phyloP scores from a whole-genome alignment of 2,888 invertebrate species.

The Ceramica pisi region DNA sequence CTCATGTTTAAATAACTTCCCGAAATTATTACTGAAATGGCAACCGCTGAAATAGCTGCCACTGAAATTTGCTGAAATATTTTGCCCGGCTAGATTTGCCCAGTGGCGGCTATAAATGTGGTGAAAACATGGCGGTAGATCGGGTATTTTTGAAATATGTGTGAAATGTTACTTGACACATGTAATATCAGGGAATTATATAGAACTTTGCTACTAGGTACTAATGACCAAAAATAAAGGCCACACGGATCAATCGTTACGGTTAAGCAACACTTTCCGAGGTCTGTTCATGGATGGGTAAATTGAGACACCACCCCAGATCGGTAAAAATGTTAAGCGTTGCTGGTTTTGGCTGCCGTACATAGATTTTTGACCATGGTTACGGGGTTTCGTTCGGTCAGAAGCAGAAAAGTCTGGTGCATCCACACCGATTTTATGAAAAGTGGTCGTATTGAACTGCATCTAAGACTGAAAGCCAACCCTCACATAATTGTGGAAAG shows the following conservation, averaged over 20 bases:
- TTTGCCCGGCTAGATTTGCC: slow-evolving; percentile 25
- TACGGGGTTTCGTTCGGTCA: no score
- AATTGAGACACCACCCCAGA: no score
- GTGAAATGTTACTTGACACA: neutral
- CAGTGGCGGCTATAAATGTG: slow-evolving; percentile 30
- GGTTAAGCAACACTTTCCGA: neutral
- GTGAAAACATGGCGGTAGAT: neutral
- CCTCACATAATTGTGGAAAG: no score
- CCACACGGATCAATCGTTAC: neutral
- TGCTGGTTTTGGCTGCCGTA: neutral
- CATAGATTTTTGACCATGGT: no score
- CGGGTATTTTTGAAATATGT: slow-evolving; percentile 4
- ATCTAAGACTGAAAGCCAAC: no score
- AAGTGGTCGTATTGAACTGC: no score
- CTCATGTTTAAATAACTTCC: slow-evolving; percentile 57
- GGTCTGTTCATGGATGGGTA: neutral
- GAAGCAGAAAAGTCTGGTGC: no score
- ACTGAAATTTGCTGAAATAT: slow-evolving; percentile 50
- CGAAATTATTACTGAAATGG: slow-evolving; percentile 23
- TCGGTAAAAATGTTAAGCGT: no score
- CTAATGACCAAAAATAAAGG: neutral
- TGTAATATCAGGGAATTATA: neutral
- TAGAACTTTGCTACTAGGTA: neutral
- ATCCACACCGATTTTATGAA: no score
- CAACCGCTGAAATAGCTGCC: slow-evolving; percentile 26